Evolutionary conservation across 2,797 vertebrate genomes (phyloP).

Genomic region (Heliangelus exortis): DNA sequence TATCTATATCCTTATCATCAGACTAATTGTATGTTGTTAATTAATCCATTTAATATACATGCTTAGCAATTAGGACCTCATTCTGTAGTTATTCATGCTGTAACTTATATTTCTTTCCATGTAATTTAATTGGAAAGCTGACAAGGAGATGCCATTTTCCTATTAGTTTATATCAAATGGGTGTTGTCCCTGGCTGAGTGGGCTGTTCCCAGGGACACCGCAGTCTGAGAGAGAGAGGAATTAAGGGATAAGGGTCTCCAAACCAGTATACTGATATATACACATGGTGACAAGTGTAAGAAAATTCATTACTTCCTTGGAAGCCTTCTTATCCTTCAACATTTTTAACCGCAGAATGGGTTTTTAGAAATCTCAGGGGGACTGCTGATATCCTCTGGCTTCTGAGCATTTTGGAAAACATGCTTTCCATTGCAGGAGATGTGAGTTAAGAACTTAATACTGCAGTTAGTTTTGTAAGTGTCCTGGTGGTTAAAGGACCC

Average conservation of each 20-base stretch:
- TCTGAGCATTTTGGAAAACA: neutral
- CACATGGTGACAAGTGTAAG: neutral
- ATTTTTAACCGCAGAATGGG: neutral
- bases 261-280: neutral
- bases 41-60: neutral
- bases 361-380: neutral
- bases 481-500: neutral
- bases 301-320: neutral
- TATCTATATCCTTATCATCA: neutral
- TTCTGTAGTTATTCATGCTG: neutral
- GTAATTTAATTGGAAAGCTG: neutral
- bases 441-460: neutral
- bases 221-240: neutral
- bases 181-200: neutral
- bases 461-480: neutral
- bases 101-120: neutral
- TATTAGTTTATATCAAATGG: neutral
- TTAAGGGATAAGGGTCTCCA: neutral
- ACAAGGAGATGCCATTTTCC: neutral
- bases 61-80: neutral
- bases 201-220: neutral
- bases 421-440: neutral
- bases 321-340: neutral
- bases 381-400: neutral
- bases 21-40: neutral